phyloP scores from a whole-genome alignment of 2,888 invertebrate genomes.

The Sycophila texana region DNA sequence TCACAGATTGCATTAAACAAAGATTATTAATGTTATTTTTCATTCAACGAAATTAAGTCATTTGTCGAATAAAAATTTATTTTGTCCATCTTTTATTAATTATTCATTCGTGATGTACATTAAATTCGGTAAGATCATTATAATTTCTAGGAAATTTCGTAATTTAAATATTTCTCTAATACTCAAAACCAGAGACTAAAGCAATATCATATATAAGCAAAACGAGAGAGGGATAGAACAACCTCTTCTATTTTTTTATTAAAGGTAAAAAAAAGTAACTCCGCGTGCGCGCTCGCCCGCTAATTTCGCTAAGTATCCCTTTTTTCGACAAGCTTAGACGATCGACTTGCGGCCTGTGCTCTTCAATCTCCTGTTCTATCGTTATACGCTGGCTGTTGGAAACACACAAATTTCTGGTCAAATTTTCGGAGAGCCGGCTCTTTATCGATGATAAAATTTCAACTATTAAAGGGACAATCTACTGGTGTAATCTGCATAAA shows the following conservation, averaged over 20 bases:
- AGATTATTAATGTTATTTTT: neutral
- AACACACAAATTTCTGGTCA: slow-evolving; percentile 25
- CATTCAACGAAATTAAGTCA: neutral
- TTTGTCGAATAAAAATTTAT: neutral
- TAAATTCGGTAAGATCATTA: slow-evolving; percentile 31
- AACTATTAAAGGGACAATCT: slow-evolving; percentile 52
- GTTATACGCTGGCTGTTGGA: slow-evolving; percentile 28
- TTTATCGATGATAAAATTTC: slow-evolving; percentile 27
- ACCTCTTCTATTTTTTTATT: slow-evolving; percentile 43
- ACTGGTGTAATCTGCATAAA: slow-evolving; percentile 49
- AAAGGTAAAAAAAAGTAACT: slow-evolving; percentile 45
- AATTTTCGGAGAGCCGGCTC: slow-evolving; percentile 23
- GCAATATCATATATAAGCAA: slow-evolving; percentile 42
- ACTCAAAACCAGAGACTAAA: slow-evolving; percentile 40
- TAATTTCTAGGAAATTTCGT: slow-evolving; percentile 34
- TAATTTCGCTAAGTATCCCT: slow-evolving; percentile 55
- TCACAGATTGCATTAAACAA: too few relatives aligned
- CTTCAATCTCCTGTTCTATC: slow-evolving; percentile 45
- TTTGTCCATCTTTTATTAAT: neutral
- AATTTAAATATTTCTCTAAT: slow-evolving; percentile 17
- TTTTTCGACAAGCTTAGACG: slow-evolving; percentile 34
- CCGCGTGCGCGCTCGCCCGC: slow-evolving; percentile 15
- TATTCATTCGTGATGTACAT: slow-evolving; percentile 6
- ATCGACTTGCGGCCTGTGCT: slow-evolving; percentile 16
- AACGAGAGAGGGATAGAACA: too few relatives aligned